Conservation (phyloP, 2,797 vertebrate genomes). For the Alouatta caraya region DNA sequence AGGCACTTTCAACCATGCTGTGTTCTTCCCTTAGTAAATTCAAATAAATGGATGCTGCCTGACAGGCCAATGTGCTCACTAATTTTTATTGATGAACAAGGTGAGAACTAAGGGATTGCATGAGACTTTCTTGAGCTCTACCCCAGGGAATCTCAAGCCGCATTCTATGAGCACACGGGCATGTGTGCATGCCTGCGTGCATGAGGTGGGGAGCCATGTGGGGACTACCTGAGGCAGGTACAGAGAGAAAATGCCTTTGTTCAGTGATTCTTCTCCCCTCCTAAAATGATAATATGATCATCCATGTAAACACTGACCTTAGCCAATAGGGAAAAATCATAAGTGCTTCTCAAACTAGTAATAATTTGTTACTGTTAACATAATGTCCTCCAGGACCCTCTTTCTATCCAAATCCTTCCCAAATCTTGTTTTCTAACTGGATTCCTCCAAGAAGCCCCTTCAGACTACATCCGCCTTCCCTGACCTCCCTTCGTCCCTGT, state of each 20-base stretch:
- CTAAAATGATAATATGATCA: background rate
- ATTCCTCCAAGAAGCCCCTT: background rate
- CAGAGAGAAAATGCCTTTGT: background rate
- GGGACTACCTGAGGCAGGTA: background rate
- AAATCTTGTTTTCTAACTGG: background rate
- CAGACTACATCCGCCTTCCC: background rate
- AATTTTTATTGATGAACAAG: background rate
- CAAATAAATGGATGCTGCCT: background rate
- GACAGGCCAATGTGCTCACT: background rate
- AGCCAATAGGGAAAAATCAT: background rate
- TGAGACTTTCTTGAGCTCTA: background rate
- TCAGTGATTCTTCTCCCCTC: background rate
- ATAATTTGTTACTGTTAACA: background rate
- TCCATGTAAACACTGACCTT: background rate
- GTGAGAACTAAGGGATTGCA: background rate
- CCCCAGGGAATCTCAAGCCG: background rate
- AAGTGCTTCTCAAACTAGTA: background rate
- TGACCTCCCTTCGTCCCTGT: background rate
- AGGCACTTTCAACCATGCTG: background rate
- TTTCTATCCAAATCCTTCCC: background rate
- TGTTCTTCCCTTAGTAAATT: background rate
- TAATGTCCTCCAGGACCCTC: background rate
- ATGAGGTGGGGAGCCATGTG: background rate
- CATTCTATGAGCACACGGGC: rapidly evolving
- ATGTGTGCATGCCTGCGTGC: rapidly evolving